Evolutionary conservation across 1,140 invertebrate genomes (phyloP).

Genomic region (Delia radicum): DNA sequence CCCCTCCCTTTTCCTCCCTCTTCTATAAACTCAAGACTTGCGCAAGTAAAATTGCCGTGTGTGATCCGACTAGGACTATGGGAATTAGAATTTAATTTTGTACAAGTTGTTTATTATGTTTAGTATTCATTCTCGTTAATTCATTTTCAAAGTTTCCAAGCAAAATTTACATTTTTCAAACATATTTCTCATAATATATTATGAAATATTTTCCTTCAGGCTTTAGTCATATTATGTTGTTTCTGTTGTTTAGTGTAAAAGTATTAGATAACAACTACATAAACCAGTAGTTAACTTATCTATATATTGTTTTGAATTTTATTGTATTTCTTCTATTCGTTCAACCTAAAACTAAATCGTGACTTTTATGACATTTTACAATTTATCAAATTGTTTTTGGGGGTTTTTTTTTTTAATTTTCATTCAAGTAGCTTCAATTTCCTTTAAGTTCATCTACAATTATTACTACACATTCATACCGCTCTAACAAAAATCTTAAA

Average conservation of each 20-base stretch:
- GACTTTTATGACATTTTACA: constrained; percentile 26
- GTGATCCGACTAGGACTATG: too few species aligned
- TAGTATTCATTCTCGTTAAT: too few species aligned
- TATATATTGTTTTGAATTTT: not conserved
- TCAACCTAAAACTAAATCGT: constrained; percentile 21
- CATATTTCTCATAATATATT: not conserved
- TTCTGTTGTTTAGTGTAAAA: not conserved
- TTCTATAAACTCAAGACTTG: too few species aligned
- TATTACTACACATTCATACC: not conserved
- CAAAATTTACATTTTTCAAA: not conserved
- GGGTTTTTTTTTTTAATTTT: constrained; percentile 24
- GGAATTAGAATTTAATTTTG: too few species aligned
- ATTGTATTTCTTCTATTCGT: not conserved
- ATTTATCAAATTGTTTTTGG: constrained; percentile 2
- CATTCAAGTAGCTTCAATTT: not conserved
- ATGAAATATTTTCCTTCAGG: not conserved
- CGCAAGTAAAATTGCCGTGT: too few species aligned
- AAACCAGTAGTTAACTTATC: not conserved
- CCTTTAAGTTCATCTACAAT: constrained; percentile 8
- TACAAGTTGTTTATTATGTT: too few species aligned
- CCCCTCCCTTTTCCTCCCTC: too few species aligned
- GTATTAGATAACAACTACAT: not conserved
- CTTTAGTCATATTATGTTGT: not conserved
- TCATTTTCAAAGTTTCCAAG: too few species aligned
- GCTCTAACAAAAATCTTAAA: too few species aligned